Conservation (phyloP, 2,113 vertebrate genomes). For the Malurus melanocephalus region DNA sequence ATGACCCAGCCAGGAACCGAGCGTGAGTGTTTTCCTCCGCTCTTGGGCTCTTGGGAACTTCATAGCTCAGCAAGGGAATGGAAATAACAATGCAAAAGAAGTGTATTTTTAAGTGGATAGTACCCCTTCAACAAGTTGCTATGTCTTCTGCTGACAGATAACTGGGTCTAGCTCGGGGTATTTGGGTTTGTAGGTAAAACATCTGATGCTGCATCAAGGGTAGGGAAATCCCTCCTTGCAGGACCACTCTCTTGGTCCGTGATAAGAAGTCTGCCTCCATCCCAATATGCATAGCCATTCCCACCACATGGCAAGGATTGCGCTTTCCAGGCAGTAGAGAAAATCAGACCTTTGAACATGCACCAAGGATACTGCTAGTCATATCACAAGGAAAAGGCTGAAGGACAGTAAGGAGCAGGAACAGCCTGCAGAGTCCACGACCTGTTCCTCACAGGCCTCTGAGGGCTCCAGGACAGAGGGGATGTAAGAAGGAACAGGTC, state of each 20-base stretch:
- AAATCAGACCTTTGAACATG: not conserved
- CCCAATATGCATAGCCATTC: not conserved
- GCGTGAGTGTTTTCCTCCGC: not conserved
- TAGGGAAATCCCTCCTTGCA: not conserved
- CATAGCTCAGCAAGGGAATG: not conserved
- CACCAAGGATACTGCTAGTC: not conserved
- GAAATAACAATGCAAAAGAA: not conserved
- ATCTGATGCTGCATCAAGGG: not conserved
- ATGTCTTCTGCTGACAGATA: fast-evolving
- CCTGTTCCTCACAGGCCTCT: not conserved
- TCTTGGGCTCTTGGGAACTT: not conserved
- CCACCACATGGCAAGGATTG: not conserved
- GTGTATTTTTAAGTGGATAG: not conserved
- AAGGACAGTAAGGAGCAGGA: not conserved
- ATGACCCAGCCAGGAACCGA: fast-evolving
- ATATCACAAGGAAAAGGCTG: not conserved
- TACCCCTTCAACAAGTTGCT: not conserved
- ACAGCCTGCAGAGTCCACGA: fast-evolving
- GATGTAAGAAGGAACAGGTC: not conserved
- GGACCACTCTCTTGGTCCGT: not conserved
- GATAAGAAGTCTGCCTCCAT: not conserved
- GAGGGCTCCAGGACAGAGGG: not conserved
- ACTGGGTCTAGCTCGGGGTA: not conserved
- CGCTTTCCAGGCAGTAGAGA: not conserved
- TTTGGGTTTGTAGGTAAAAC: not conserved